Percentiles rank a stretch among this genome's conserved stretches.
phyloP scores from a whole-genome alignment of 1,140 invertebrate genomes.

The Micrasema minimum region DNA sequence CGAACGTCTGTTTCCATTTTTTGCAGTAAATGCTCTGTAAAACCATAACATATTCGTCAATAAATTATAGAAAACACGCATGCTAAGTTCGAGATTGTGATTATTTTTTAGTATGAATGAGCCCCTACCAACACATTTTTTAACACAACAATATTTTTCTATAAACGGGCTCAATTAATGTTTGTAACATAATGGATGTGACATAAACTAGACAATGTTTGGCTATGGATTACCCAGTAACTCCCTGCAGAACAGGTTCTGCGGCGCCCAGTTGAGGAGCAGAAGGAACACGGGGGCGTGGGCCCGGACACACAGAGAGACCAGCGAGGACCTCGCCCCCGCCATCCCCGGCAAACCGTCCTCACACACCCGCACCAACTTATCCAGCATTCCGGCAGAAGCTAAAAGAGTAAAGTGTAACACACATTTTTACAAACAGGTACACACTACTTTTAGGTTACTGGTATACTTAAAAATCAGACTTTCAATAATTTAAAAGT shows the following conservation, averaged over 20 bases:
- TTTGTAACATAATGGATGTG: too few species aligned
- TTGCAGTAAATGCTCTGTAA: slow-evolving; percentile 67
- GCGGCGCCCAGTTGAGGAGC: slow-evolving; percentile 58
- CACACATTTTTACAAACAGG: too few species aligned
- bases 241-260: slow-evolving; percentile 59
- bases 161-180: too few species aligned
- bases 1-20: slow-evolving; percentile 69
- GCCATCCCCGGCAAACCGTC: slow-evolving; percentile 41
- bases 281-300: slow-evolving; percentile 60
- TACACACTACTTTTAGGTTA: too few species aligned
- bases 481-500: too few species aligned
- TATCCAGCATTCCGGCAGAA: slow-evolving; percentile 59
- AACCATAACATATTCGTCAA: slow-evolving; percentile 26
- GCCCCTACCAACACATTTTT: too few species aligned
- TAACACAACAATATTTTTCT: too few species aligned
- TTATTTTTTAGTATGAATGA: too few species aligned
- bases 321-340: slow-evolving; percentile 57
- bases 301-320: slow-evolving; percentile 57
- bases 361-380: slow-evolving; percentile 56
- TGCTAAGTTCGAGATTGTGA: too few species aligned
- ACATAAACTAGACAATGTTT: too few species aligned
- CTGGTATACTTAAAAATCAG: too few species aligned
- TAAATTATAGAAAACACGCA: too few species aligned
- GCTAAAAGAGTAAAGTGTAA: slow-evolving; percentile 53
- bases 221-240: slow-evolving; percentile 59